These are phyloP conservation scores for Myiotriccus ornatus DNA, from an alignment of 2,797 vertebrate species.

Conservation along the genomic window DNA sequence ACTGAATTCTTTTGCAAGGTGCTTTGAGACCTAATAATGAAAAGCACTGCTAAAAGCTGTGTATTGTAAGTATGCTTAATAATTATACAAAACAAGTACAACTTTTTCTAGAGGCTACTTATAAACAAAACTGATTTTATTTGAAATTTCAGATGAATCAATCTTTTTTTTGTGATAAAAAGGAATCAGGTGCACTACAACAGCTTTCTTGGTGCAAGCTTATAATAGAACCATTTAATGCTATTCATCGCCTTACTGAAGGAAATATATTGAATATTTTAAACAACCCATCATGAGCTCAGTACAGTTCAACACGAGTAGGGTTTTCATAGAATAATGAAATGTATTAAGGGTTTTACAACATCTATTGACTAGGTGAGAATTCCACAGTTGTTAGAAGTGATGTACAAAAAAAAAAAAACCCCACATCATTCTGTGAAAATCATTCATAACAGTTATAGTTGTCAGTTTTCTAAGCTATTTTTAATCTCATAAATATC, in stretches of 20 bases:
- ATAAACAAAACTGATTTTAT: neutral
- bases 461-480: neutral
- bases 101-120: neutral
- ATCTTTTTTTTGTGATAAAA: neutral
- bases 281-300: neutral
- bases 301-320: neutral
- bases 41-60: slow-evolving; percentile 3
- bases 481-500: neutral
- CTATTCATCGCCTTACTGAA: neutral
- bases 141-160: neutral
- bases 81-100: neutral
- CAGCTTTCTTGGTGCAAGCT: neutral
- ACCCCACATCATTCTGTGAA: neutral
- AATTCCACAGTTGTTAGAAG: neutral
- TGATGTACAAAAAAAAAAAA: neutral
- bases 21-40: neutral
- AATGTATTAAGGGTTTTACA: neutral
- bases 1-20: slow-evolving; percentile 16
- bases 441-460: neutral
- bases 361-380: neutral
- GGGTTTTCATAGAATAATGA: neutral
- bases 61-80: neutral
- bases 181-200: neutral
- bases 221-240: neutral
- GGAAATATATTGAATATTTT: neutral